Evolutionary conservation across 37 sponge, comb jelly and placozoan genomes (phyloP).

Genomic region (Haliclona indistincta): DNA sequence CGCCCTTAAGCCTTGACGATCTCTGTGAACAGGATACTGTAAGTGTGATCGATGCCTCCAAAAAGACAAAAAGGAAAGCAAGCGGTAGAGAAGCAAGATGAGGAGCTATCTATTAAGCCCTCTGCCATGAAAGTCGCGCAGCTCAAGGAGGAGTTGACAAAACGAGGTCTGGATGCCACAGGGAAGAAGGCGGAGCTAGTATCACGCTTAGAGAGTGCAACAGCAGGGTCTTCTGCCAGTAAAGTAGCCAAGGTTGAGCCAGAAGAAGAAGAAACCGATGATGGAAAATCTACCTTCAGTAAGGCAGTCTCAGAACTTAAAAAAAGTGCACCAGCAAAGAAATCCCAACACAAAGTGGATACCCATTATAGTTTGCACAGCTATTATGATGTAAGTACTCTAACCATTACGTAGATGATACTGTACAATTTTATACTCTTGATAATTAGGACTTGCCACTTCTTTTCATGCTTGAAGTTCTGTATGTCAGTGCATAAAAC

Average conservation of each 20-base stretch:
- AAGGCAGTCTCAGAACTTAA: background rate
- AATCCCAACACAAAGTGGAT: constrained; percentile 12
- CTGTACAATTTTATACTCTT: too few species aligned
- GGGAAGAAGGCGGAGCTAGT: constrained; percentile 86
- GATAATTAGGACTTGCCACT: too few species aligned
- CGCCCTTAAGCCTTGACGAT: too few species aligned
- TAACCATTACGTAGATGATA: too few species aligned
- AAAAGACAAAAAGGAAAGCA: background rate
- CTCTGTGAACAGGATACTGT: too few species aligned
- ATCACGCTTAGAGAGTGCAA: background rate
- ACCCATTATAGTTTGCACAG: background rate
- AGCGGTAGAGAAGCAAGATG: background rate
- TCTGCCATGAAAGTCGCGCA: constrained; percentile 70
- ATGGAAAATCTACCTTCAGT: background rate
- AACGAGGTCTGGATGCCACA: constrained; percentile 59
- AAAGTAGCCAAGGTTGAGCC: background rate
- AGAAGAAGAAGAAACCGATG: background rate
- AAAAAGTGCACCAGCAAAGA: background rate
- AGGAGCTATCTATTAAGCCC: constrained; percentile 4
- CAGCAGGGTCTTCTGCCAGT: background rate
- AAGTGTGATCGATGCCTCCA: constrained; percentile 5
- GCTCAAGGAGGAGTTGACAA: constrained; percentile 67
- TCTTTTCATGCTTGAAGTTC: too few species aligned
- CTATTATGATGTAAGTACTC: background rate
- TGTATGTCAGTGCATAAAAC: too few species aligned